phyloP scores from a whole-genome alignment of 2,113 vertebrate genomes.

The Cephalopholis sonnerati region DNA sequence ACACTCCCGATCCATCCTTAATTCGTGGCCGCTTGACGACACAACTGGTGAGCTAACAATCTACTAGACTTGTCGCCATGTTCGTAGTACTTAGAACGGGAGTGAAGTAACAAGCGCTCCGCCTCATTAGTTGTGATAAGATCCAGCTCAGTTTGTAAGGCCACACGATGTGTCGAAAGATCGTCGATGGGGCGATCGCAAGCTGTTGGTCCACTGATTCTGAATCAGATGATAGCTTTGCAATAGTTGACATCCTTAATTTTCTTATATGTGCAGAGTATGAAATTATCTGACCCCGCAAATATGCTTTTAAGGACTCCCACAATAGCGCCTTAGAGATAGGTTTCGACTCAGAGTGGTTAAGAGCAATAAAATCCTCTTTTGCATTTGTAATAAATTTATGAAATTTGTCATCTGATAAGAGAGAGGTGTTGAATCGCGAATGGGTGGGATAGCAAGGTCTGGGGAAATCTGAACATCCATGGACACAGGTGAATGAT shows the following conservation, averaged over 20 bases:
- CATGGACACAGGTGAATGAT: neutral
- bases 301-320: slow-evolving; percentile 21
- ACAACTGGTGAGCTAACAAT: slow-evolving; percentile 7
- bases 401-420: slow-evolving; percentile 1
- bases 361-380: slow-evolving; percentile 3
- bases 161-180: neutral
- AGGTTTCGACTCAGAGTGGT: neutral
- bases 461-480: neutral
- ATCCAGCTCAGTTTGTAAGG: neutral
- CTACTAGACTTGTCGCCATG: slow-evolving; percentile 15
- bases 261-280: neutral
- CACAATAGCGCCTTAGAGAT: neutral
- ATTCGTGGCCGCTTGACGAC: neutral
- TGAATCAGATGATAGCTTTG: neutral
- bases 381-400: neutral
- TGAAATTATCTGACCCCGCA: neutral
- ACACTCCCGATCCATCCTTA: neutral
- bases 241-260: neutral
- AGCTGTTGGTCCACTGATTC: neutral
- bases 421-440: neutral
- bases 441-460: neutral
- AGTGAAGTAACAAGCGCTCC: neutral
- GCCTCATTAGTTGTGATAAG: slow-evolving; percentile 18
- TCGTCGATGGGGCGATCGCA: neutral
- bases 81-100: neutral